These are phyloP conservation scores for Rhynchomys soricoides DNA, from an alignment of 2,113 vertebrate genomes.

Conservation along the genomic window DNA sequence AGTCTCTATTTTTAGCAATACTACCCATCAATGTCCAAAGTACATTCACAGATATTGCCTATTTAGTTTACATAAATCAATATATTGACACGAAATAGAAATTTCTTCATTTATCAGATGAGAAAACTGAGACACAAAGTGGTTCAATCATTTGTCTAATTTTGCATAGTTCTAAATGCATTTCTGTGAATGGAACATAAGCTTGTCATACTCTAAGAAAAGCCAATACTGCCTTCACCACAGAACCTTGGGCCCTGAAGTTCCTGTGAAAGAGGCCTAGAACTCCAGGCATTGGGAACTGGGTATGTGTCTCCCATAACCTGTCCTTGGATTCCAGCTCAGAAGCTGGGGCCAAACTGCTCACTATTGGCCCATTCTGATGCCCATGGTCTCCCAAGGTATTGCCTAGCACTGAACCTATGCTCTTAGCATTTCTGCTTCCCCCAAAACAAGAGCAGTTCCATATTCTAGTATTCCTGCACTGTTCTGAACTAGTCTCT, in stretches of 20 bases:
- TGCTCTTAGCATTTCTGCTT: not conserved
- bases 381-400: not conserved
- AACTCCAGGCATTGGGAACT: not conserved
- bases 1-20: not conserved
- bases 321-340: not conserved
- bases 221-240: not conserved
- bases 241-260: not conserved
- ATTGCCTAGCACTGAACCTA: not conserved
- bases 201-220: not conserved
- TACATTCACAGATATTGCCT: not conserved
- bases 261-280: not conserved
- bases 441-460: not conserved
- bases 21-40: not conserved
- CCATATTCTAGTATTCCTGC: not conserved
- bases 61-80: not conserved
- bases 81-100: not conserved
- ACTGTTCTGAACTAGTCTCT: not conserved
- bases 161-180: not conserved
- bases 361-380: not conserved
- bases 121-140: not conserved
- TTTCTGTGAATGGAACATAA: constrained; percentile 24
- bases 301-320: not conserved
- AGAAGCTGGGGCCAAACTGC: not conserved
- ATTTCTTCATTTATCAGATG: not conserved
- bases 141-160: not conserved